Evolutionary conservation across 1,140 invertebrate species (phyloP), one percentile per base, ranked within the genome.

Genomic region (Galleria mellonella): DNA sequence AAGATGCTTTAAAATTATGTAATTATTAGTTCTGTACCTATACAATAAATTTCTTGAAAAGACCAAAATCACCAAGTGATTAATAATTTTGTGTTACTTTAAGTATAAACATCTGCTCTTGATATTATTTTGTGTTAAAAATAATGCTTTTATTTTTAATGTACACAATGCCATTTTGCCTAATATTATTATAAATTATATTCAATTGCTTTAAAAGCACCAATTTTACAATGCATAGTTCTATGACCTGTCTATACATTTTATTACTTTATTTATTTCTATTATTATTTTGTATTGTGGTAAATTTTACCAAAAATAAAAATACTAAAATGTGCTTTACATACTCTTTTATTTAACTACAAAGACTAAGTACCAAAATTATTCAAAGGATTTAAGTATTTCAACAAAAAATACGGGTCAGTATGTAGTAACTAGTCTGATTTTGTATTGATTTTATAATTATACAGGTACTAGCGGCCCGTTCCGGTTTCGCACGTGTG

Each of bases 271-370:
- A 84, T 84, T 84, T 84, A 84, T 84, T 84, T 82, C 76, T 77
- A 81, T 83, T 64, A 84, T 82, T 82, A 84, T 81, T 84, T 84
- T 82, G 77, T 84, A 82, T 79, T 82, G 72, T 81, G 81, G 81
- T 84, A 82, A 84, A 84, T 77, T 84, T 81, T 84, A 84, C 81
- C 81, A 82, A 84, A 84, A 84, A 84, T 84, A 84, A 84, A 82
- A 81, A 76, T 82, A 84, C 77, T 84, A 84, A 84, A 84, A 82
- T 84, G 74, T 82, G 81, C 77, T 84, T 84, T 74, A 77, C 37
- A 52, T 50, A 41, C 72, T 58, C 70, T 84, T 76, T 83, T 52
- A 76, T 74, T 37, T 14, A 8, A 9, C n/a, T n/a, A n/a, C n/a
- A n/a, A 23, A 23, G 17, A 23, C n/a, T n/a, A 6, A 23, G 17